Evolutionary conservation across 2,888 invertebrate species (phyloP), one percentile per base, ranked within the genome.

Genomic region (Ectobius pallidus): DNA sequence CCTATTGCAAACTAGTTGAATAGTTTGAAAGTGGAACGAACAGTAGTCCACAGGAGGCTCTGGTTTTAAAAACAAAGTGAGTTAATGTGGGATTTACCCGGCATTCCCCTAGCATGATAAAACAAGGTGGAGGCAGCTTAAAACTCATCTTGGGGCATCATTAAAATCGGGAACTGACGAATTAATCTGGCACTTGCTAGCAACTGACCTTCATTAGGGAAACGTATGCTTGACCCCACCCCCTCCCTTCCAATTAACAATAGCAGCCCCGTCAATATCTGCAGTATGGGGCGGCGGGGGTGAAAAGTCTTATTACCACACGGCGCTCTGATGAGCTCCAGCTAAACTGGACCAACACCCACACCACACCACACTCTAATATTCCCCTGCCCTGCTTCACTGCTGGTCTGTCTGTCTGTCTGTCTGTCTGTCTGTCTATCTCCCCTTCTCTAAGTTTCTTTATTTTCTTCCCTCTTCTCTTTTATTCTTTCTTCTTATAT

Each of bases 101-200:
- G n/a, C n/a, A n/a, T n/a, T n/a, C n/a, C n/a, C n/a, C n/a, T n/a
- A n/a, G n/a, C n/a, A n/a, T n/a, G n/a, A n/a, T n/a, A n/a, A n/a
- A n/a, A n/a, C n/a, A n/a, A n/a, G n/a, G n/a, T n/a, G n/a, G n/a
- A n/a, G n/a, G n/a, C n/a, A n/a, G n/a, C n/a, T n/a, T n/a, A n/a
- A n/a, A n/a, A n/a, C n/a, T n/a, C n/a, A n/a, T n/a, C n/a, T n/a
- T n/a, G 0, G 3, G 25, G 18, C 22, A 42, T 63, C 22, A 63
- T 63, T 63, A 42, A 63, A 32, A 42, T 63, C 22, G 34, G 22
- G 39, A 63, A 42, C 42, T 63, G 25, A 42, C 22, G 42, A 30
- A 63, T 63, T 63, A 63, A 63, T 63, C 63, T 63, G 14, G 9
- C 63, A 63, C 42, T 63, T 63, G 34, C 34, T 63, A 39, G 11